Evolutionary conservation across 64 coral and sea anemone genomes (phyloP), one percentile per base, ranked within the genome.

Genomic region (Pocillopora verrucosa): DNA sequence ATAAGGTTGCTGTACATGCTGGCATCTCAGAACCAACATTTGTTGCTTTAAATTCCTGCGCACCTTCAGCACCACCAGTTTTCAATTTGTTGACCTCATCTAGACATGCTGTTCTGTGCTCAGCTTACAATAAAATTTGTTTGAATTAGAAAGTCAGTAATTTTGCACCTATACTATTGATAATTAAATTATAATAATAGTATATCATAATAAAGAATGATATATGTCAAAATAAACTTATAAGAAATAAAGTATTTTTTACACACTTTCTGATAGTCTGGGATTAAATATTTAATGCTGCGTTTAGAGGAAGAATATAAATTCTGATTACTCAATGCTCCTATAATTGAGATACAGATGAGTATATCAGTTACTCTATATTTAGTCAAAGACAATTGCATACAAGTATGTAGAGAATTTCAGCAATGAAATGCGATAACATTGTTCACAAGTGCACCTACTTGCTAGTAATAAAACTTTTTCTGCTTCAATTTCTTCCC

Each of bases 401-500:
- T 30, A 30, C 30, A 30, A 30, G 30, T 30, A 30, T 30, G 30
- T 30, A 30, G 30, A 30, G 30, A 30, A 30, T 30, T 30, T 30
- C 30, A 30, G 30, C 30, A 0, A 30, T 30, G 30, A 30, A 30
- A 30, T 30, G 41, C 7, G 41, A 70, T 70, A n/a, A 30, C 5
- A 70, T 70, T 24, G 10, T 30, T 7, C 22, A 57, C 0, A 80
- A 22, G 1, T 26, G n/a, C 17, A 92, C 96, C 76, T 86, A 98
- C 96, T 90, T 85, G 96, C 94, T 15, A 98, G 75, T 57, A 90
- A 79, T 17, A 98, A 79, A n/a, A 98, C 91, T 72, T 93, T 90
- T 69, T 98, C 96, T 36, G 96, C 96, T 88, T 98, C 96, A 17
- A 98, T 80, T 89, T 98, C 96, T 73, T 98, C 96, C 37, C 82